A percentile compares a stretch with the other conserved stretches of the same genome.
Evolutionary conservation across 1,140 invertebrate genomes (phyloP).

Genomic region (Reticulitermes speratus): DNA sequence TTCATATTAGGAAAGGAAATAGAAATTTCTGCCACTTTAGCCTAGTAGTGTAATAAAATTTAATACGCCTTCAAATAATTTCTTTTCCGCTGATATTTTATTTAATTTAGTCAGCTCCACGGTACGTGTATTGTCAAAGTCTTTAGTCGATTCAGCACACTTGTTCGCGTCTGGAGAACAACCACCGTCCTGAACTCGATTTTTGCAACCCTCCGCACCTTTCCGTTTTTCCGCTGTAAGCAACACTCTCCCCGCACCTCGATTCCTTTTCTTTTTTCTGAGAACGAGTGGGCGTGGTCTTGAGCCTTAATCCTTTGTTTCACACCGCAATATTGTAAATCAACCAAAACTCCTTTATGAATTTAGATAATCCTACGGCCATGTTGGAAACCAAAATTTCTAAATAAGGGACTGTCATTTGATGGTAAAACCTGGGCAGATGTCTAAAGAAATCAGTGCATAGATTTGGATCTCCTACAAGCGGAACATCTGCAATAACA

Average conservation of each 20-base stretch:
- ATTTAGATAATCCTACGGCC: neutral
- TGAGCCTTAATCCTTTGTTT: neutral
- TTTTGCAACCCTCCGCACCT: no score
- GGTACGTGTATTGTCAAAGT: neutral
- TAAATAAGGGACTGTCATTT: neutral
- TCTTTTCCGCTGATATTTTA: no score
- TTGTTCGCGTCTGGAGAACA: neutral
- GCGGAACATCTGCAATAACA: no score
- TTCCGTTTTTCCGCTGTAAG: no score
- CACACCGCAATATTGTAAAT: neutral
- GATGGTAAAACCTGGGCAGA: neutral
- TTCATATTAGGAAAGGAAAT: neutral
- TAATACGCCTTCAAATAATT: no score
- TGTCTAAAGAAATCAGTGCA: no score
- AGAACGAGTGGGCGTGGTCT: neutral
- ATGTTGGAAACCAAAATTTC: neutral
- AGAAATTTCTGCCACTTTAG: no score
- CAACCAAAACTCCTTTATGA: neutral
- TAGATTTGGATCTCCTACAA: no score
- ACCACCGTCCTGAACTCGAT: neutral
- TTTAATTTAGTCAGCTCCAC: no score
- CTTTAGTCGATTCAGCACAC: neutral
- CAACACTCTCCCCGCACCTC: no score
- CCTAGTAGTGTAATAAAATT: no score
- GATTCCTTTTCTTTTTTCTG: neutral